These are phyloP conservation scores for Lasiurus cinereus DNA, from an alignment of 2,113 vertebrate species.

Conservation along the genomic window DNA sequence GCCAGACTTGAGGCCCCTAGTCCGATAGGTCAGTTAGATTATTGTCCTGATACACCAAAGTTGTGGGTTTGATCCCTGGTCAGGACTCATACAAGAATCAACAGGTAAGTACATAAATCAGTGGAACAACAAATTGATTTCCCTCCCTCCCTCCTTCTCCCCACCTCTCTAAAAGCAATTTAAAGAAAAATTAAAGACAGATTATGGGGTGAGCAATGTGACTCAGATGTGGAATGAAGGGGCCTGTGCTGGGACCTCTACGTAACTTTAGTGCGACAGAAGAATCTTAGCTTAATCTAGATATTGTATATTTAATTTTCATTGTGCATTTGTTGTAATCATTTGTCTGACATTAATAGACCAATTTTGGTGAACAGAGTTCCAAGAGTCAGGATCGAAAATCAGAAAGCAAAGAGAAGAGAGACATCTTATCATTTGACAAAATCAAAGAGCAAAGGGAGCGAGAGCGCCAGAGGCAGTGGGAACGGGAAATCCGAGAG, in stretches of 20 bases:
- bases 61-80: too few relatives aligned
- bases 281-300: neutral
- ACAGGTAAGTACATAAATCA: too few relatives aligned
- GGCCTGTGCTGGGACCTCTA: neutral
- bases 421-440: constrained; percentile 97
- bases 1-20: neutral
- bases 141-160: too few relatives aligned
- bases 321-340: neutral
- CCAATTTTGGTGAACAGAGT: constrained; percentile 87
- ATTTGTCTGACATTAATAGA: neutral
- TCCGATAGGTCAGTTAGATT: too few relatives aligned
- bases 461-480: constrained; percentile 94
- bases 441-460: constrained; percentile 99
- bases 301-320: neutral
- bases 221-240: neutral
- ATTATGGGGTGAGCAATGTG: neutral
- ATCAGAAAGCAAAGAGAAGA: constrained; percentile 94
- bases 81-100: too few relatives aligned
- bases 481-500: constrained; percentile 96
- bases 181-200: neutral
- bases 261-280: neutral
- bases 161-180: too few relatives aligned
- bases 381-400: constrained; percentile 95
- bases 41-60: too few relatives aligned
- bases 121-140: too few relatives aligned